These are phyloP conservation scores for Heliopora coerulea DNA, from an alignment of 92 coral and sea anemone species.

Conservation along the genomic window DNA sequence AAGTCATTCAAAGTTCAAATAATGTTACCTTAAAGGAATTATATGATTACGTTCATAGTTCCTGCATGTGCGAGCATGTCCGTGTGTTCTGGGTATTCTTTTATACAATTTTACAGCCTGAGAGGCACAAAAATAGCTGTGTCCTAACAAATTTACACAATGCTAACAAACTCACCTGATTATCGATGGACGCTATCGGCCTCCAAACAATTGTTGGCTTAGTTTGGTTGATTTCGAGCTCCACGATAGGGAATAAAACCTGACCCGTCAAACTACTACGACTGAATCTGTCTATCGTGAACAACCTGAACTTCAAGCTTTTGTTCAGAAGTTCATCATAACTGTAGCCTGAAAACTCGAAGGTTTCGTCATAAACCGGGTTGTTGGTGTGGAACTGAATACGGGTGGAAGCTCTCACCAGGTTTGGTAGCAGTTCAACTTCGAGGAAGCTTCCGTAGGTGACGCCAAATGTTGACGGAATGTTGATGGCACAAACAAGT, in stretches of 20 bases:
- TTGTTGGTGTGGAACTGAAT: constrained; percentile 64
- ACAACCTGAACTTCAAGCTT: constrained; percentile 71
- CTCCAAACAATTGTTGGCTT: constrained; percentile 84
- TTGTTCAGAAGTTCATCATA: constrained; percentile 66
- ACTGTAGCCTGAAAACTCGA: constrained; percentile 78
- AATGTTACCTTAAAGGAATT: too few species aligned
- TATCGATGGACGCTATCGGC: constrained; percentile 9
- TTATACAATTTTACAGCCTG: too few species aligned
- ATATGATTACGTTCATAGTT: too few species aligned
- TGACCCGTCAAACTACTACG: constrained; percentile 73
- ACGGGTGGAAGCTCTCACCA: constrained; percentile 62
- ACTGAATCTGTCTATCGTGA: constrained; percentile 72
- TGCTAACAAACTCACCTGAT: constrained; percentile 1
- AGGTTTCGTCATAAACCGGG: constrained; percentile 86
- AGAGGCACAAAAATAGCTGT: background rate
- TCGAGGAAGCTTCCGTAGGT: constrained; percentile 73
- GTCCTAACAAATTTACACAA: background rate
- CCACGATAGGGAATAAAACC: constrained; percentile 57
- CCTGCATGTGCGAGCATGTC: too few species aligned
- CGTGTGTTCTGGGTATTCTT: too few species aligned
- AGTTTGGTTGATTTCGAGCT: constrained; percentile 70
- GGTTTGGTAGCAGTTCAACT: constrained; percentile 76
- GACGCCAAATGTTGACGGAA: constrained; percentile 76
- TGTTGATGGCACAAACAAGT: constrained; percentile 77
- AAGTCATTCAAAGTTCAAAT: too few species aligned